Percentiles rank a stretch among this genome's conserved stretches.
These are phyloP conservation scores for Zaprionus lineosus DNA, from an alignment of 2,888 invertebrate species.

Conservation along the genomic window DNA sequence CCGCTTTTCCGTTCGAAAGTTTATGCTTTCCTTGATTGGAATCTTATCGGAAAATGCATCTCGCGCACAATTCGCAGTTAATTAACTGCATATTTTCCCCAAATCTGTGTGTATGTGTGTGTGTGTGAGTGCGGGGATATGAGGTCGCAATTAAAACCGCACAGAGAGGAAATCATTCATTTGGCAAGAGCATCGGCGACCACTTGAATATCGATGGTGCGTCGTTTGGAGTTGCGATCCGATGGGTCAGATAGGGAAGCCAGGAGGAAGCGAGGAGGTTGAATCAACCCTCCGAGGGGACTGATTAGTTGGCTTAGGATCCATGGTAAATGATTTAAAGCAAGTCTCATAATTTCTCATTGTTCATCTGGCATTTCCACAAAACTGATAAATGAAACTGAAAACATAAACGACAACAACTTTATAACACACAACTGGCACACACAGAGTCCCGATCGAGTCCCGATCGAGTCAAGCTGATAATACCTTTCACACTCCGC, in stretches of 20 bases:
- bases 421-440: slow-evolving; percentile 19
- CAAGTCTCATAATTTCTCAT: slow-evolving; percentile 77
- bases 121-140: background rate
- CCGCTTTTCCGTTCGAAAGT: slow-evolving; percentile 28
- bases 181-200: slow-evolving; percentile 53
- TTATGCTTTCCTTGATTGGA: slow-evolving; percentile 30
- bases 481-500: slow-evolving; percentile 77
- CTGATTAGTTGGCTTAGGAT: slow-evolving; percentile 26
- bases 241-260: slow-evolving; percentile 30
- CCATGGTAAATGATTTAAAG: slow-evolving; percentile 74
- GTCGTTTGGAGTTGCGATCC: no score
- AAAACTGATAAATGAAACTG: slow-evolving; percentile 71
- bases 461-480: slow-evolving; percentile 72
- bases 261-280: slow-evolving; percentile 54
- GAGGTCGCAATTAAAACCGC: slow-evolving; percentile 77
- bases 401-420: slow-evolving; percentile 71
- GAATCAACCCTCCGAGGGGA: slow-evolving; percentile 53
- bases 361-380: slow-evolving; percentile 67
- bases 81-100: slow-evolving; percentile 64
- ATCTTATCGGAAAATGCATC: slow-evolving; percentile 57
- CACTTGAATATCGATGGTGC: slow-evolving; percentile 48
- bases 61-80: slow-evolving; percentile 67
- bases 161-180: slow-evolving; percentile 68
- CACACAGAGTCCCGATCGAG: no score
- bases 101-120: background rate